These are phyloP conservation scores for Sebastes iracundus DNA, from an alignment of 2,797 vertebrate species.

Conservation along the genomic window DNA sequence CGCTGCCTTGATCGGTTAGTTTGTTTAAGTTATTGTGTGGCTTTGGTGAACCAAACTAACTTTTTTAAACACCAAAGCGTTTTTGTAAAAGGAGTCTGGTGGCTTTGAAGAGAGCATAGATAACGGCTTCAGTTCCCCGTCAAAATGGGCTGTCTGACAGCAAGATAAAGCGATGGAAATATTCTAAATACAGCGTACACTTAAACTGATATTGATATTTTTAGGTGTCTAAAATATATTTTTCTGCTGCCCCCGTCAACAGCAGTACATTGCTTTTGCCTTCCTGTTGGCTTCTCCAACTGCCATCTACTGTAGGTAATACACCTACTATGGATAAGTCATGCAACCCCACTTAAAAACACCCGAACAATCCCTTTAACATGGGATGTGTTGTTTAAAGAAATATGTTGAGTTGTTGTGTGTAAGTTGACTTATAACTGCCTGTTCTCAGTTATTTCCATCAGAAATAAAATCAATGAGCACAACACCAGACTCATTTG, in stretches of 20 bases:
- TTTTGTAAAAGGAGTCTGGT: not conserved
- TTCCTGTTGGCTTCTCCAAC: rapidly evolving
- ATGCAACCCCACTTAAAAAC: not conserved
- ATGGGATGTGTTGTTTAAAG: too few species aligned
- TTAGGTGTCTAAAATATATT: too few species aligned
- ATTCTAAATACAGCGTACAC: not conserved
- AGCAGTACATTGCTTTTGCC: too few species aligned
- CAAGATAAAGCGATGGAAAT: rapidly evolving
- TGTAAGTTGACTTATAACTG: not conserved
- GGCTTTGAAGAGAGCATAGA: not conserved
- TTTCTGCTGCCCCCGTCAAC: too few species aligned
- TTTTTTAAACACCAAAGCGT: not conserved
- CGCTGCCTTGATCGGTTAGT: not conserved
- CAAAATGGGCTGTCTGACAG: rapidly evolving
- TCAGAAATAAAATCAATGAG: not conserved
- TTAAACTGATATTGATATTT: not conserved
- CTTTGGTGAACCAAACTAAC: not conserved
- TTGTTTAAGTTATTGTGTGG: not conserved
- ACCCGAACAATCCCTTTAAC: not conserved
- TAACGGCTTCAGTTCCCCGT: not conserved
- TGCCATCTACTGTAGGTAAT: not conserved
- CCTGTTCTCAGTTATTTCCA: not conserved
- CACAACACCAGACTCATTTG: too few species aligned
- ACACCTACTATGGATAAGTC: not conserved
- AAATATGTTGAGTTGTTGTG: not conserved